A percentile compares a stretch with the other conserved stretches of the same genome.
phyloP scores from a whole-genome alignment of 2,888 invertebrate genomes.

The Cremastinae sp. region DNA sequence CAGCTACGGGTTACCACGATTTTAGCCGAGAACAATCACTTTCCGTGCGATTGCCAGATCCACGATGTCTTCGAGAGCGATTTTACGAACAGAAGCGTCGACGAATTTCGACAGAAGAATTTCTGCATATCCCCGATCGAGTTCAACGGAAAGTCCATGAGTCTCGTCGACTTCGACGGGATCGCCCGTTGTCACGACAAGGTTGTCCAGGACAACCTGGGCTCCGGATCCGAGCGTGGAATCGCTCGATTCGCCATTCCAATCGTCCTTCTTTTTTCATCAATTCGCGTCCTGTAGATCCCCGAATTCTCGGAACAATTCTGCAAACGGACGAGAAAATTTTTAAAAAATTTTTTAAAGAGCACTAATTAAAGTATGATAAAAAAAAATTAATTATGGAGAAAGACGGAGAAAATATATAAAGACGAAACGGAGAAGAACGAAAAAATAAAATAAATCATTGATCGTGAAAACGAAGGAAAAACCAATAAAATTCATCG shows the following conservation, averaged over 20 bases:
- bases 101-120: constrained; percentile 83
- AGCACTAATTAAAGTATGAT: too few relatives aligned
- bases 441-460: too few relatives aligned
- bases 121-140: constrained; percentile 93
- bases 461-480: too few relatives aligned
- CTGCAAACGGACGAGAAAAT: neutral
- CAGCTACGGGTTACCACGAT: constrained; percentile 87
- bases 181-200: constrained; percentile 87
- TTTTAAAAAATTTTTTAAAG: too few relatives aligned
- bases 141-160: constrained; percentile 89
- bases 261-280: neutral
- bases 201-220: constrained; percentile 85
- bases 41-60: constrained; percentile 93
- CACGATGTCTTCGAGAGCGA: constrained; percentile 89
- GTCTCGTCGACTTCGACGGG: constrained; percentile 84
- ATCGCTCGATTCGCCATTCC: neutral
- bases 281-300: neutral
- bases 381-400: neutral
- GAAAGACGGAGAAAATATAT: too few relatives aligned
- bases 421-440: too few relatives aligned
- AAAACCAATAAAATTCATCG: too few relatives aligned
- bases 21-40: constrained; percentile 89
- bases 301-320: neutral
- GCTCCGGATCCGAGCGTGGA: constrained; percentile 69
- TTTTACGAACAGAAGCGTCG: constrained; percentile 85